Percentiles rank a stretch among this genome's conserved stretches.
Conservation (phyloP, 2,113 vertebrate genomes). For the Haplochromis vanheusdeni region DNA sequence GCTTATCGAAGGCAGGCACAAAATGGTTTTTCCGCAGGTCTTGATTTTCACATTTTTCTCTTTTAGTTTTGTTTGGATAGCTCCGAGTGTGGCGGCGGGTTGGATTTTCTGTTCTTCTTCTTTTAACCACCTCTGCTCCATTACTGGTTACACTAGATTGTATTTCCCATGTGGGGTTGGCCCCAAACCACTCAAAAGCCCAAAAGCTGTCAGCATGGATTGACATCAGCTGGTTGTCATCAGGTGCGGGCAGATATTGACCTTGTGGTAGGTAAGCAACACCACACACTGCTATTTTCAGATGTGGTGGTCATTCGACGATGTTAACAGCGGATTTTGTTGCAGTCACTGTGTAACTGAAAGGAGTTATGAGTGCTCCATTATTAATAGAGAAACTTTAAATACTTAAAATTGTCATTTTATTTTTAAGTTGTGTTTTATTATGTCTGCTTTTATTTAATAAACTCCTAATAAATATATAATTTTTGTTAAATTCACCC, state of each 20-base stretch:
- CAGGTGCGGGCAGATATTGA: slow-evolving; percentile 49
- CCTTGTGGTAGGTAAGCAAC: slow-evolving; percentile 45
- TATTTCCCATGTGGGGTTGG: slow-evolving; percentile 37
- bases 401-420: neutral
- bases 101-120: neutral
- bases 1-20: neutral
- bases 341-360: neutral
- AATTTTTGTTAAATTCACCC: neutral
- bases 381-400: neutral
- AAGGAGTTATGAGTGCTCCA: neutral
- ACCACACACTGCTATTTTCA: slow-evolving; percentile 31
- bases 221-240: slow-evolving; percentile 43
- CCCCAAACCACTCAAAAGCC: slow-evolving; percentile 48
- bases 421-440: neutral
- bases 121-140: slow-evolving; percentile 19
- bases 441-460: neutral
- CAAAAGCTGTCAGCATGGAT: slow-evolving; percentile 56
- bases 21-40: slow-evolving; percentile 34
- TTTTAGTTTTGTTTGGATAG: neutral
- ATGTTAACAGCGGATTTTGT: slow-evolving; percentile 19
- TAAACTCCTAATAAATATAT: neutral
- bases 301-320: slow-evolving; percentile 7
- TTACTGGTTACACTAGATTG: slow-evolving; percentile 49
- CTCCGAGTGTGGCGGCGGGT: neutral
- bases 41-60: neutral